A percentile compares a stretch with the other conserved stretches of the same genome.
Conservation (phyloP, 2,888 invertebrate genomes). For the Notocelia uddmanniana region DNA sequence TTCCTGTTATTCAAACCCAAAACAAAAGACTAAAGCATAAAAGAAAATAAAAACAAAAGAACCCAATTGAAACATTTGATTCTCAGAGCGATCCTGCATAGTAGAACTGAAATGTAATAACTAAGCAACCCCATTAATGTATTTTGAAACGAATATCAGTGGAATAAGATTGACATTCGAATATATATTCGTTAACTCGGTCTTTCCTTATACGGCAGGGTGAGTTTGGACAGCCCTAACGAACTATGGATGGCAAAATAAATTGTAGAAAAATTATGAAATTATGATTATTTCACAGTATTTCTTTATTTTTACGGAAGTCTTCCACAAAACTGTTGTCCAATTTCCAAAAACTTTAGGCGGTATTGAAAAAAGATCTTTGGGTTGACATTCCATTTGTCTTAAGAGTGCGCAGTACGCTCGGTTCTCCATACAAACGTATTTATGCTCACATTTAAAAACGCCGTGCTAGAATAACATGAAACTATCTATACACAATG, state of each 20-base stretch:
- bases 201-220: neutral
- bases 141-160: neutral
- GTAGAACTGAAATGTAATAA: neutral
- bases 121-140: neutral
- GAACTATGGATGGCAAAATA: neutral
- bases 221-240: constrained; percentile 16
- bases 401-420: too few relatives aligned
- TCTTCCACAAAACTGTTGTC: neutral
- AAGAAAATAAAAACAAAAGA: constrained; percentile 14
- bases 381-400: too few relatives aligned
- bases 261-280: constrained; percentile 12
- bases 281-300: neutral
- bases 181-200: neutral
- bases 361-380: neutral
- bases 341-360: too few relatives aligned
- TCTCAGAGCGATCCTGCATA: constrained; percentile 1
- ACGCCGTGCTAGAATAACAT: too few relatives aligned
- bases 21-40: constrained; percentile 18
- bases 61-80: constrained; percentile 36
- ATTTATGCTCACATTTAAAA: too few relatives aligned
- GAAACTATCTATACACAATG: too few relatives aligned
- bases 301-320: neutral
- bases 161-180: neutral
- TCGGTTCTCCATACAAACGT: too few relatives aligned
- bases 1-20: neutral